These are phyloP conservation scores for Apteryx owenii DNA, from an alignment of 2,113 vertebrate genomes.

Conservation along the genomic window DNA sequence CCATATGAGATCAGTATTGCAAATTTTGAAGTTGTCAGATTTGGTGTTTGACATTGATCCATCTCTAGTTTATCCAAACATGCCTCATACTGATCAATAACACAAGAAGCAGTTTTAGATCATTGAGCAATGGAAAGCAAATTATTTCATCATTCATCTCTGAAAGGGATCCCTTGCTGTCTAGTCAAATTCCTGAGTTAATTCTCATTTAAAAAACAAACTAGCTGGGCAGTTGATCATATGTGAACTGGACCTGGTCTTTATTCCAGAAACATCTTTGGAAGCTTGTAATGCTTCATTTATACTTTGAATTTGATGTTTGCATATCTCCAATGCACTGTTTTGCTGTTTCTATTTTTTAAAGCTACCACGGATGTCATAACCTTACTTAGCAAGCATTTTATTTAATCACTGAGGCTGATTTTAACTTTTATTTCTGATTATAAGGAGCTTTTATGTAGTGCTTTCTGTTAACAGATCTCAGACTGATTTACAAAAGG, in stretches of 20 bases:
- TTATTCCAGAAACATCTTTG: conserved; percentile 2
- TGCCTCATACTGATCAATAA: not conserved
- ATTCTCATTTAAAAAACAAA: conserved; percentile 37
- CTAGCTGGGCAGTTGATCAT: not conserved
- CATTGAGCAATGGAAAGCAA: not conserved
- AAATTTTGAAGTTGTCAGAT: not conserved
- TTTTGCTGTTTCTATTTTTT: conserved; percentile 3
- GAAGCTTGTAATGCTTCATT: conserved; percentile 13
- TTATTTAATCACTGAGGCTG: not conserved
- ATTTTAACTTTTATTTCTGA: conserved; percentile 6
- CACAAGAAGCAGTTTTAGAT: not conserved
- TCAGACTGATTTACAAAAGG: not conserved
- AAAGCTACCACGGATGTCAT: not conserved
- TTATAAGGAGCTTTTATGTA: not conserved
- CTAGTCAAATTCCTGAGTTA: conserved; percentile 18
- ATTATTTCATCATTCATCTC: conserved; percentile 6
- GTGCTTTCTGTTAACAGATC: not conserved
- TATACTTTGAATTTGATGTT: conserved; percentile 26
- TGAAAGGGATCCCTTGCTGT: not conserved
- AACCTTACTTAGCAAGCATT: not conserved
- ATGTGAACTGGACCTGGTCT: not conserved
- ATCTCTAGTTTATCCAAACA: not conserved
- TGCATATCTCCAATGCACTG: conserved; percentile 21
- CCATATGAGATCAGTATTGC: not conserved
- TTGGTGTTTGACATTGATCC: not conserved